Evolutionary conservation across 1,140 invertebrate genomes (phyloP), one percentile per base, ranked within the genome.

Genomic region (Charaxes varanes): DNA sequence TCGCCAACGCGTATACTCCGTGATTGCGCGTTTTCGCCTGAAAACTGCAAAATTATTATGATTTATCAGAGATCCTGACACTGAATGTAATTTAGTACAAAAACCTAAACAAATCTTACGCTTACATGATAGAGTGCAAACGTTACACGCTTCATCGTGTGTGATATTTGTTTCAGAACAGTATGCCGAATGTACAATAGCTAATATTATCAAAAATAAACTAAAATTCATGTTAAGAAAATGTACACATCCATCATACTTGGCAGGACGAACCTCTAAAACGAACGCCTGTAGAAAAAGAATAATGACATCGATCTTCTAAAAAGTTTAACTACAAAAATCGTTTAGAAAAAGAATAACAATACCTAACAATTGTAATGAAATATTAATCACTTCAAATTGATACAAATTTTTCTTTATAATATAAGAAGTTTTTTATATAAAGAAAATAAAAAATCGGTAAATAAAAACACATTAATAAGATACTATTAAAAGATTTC

Each of bases 171-270:
- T 31, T 37, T 50, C 38, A 15, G 37, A 35, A 26, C 43, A 53
- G 36, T 52, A 55, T 41, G 57, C 44, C 37, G 57, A 35, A 47
- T 59, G 44, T 60, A 58, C 54, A 69, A 67, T 53, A 45, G 42
- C 30, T 58, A 69, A 61, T 65, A 69, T 45, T 55, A 76, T 55
- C 55, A 73, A 63, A 67, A 79, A 48, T 54, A 64, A 53, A 59
- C 46, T 51, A 59, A 53, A 62, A 72, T 58, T 67, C 72, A 79
- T 81, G 57, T 50, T 80, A 72, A 60, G 41, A 68, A 77, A 69
- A 67, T 41, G 30, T 21, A 35, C 24, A 44, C 21, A 33, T 48
- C 56, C 49, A 59, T 68, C 50, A 55, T 65, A 52, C 48, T 61
- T 72, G 73, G 70, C 71, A 67, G 50, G 8, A 6, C 5, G 6